Base-by-base conservation (phyloP, 1,140 invertebrate genomes). In the Charaxes varanes region DNA sequence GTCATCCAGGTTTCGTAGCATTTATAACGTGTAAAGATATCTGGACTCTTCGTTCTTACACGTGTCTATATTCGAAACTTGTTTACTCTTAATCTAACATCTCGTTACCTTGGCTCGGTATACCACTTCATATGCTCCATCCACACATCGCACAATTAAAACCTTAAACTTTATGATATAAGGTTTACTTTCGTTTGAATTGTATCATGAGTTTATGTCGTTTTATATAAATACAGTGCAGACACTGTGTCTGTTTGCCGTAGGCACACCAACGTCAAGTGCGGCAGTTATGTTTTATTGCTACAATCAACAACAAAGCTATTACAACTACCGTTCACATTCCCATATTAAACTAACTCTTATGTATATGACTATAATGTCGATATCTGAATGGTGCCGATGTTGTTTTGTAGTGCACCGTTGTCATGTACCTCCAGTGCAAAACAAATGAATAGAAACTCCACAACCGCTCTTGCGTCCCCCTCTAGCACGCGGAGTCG, bases 81-180 rank as follows among this genome's bases (percentile, higher is more conserved):
- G 62, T 65, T 65, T 65, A 57, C 55, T 44, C 57, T 51, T 60
- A 60, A 65, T 65, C 56, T 62, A 51, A 53, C 58, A 65, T 56
- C 56, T 44, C 43, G 55, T 62, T 59, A 49, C 52, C 36, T 48
- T 33, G 48, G 16, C 28, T 21, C 4, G 8, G 3, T 0, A 15
- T 38, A 5, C 5, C 23, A 7, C 27, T 12, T 23, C 27, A 11
- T 36, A 47, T 19, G 10, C 31, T 34, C 6, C 15, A 12, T 1
- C 1, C 1, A 5, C 1, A 5, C 5, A n/a, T 18, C 17, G 40
- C 5, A 3, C 23, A 19, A 46, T 19, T 32, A 14, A 31, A 26
- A 8, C 2, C 6, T 17, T 24, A 46, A 47, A 4, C 0, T 0
- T 0, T 5, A 1, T 0, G 0, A 0, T 2, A 1, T 30, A 41